Conservation (phyloP, 1,140 invertebrate genomes). For the Oppia nitens region DNA sequence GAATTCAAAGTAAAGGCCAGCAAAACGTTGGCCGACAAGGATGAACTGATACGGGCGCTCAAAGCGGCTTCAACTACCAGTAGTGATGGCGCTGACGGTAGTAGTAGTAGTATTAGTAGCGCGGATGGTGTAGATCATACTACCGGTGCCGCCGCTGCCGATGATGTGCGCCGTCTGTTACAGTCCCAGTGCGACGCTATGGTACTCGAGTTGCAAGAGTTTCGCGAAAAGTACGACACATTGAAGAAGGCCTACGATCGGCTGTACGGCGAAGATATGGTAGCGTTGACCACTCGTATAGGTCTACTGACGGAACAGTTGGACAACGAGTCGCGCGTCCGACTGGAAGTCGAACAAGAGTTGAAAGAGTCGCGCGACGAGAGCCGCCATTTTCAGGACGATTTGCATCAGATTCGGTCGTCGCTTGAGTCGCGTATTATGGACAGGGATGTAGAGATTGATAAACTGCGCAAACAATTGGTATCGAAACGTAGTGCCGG, state of each 20-base stretch:
- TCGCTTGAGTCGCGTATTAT: conserved; percentile 35
- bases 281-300: conserved; percentile 25
- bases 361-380: conserved; percentile 38
- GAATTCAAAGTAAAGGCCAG: conserved; percentile 44
- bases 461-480: conserved; percentile 40
- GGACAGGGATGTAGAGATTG: conserved; percentile 43
- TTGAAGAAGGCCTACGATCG: conserved; percentile 42
- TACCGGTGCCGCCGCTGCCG: neutral
- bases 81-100: conserved; percentile 23
- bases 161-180: neutral
- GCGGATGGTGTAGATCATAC: neutral
- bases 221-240: conserved; percentile 42
- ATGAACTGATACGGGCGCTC: conserved; percentile 15
- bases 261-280: conserved; percentile 32
- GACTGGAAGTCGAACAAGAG: conserved; percentile 42
- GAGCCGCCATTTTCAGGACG: conserved; percentile 39
- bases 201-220: conserved; percentile 30
- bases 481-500: conserved; percentile 8
- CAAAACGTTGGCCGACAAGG: conserved; percentile 40
- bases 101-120: neutral
- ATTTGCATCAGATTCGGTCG: conserved; percentile 36
- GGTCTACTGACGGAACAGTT: conserved; percentile 38
- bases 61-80: conserved; percentile 17
- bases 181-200: conserved; percentile 14
- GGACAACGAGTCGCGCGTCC: conserved; percentile 34